Evolutionary conservation across 2,888 invertebrate genomes (phyloP), one percentile per base, ranked within the genome.

Genomic region (Invenusta paracnida): DNA sequence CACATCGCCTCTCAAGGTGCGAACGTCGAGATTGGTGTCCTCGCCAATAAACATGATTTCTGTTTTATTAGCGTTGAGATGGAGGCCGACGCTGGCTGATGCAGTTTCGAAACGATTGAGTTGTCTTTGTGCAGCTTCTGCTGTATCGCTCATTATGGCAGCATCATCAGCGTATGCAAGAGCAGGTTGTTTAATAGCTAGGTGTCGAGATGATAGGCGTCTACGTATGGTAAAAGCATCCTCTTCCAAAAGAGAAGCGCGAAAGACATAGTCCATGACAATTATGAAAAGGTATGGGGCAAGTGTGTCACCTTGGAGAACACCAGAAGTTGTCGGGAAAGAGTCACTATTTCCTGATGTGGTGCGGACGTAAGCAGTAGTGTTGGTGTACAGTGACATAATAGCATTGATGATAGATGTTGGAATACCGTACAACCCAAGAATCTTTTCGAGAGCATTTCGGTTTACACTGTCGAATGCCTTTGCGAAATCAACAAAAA

Each of bases 101-200:
- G n/a, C n/a, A n/a, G n/a, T n/a, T n/a, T n/a, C n/a, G n/a, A n/a
- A n/a, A n/a, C n/a, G n/a, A n/a, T n/a, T n/a, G n/a, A n/a, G n/a
- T n/a, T n/a, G n/a, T n/a, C n/a, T n/a, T n/a, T n/a, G n/a, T n/a
- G n/a, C n/a, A n/a, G n/a, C n/a, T n/a, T n/a, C n/a, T n/a, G n/a
- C n/a, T n/a, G n/a, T n/a, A n/a, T n/a, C n/a, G n/a, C n/a, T n/a
- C 48, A 48, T 17, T 11, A 48, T 17, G 17, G 48, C 73, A 23
- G 17, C 25, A 23, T 73, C 73, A 23, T 73, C 73, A n/a, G 73
- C 73, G 25, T 73, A 73, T 23, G 27, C 73, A 23, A 73, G 27
- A 73, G 73, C 73, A n/a, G 73, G 73, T 73, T n/a, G 17, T n/a
- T n/a, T 73, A n/a, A 73, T 73, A 73, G 73, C 73, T 23, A 23